Percentiles rank a stretch among this genome's conserved stretches.
Evolutionary conservation across 1,140 invertebrate species (phyloP).

Genomic region (Heliothis virescens): DNA sequence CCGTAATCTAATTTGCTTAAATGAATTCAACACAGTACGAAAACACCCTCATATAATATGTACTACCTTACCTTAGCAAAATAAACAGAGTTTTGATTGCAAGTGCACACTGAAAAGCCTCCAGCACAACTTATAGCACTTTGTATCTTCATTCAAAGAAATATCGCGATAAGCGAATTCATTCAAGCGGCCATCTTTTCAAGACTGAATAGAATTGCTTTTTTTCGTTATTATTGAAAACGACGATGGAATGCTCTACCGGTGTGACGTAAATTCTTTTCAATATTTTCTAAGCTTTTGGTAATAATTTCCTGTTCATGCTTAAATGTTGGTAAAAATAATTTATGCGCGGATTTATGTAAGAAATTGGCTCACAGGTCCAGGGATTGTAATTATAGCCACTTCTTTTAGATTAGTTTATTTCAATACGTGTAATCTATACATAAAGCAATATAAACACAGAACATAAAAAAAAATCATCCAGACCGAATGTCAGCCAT

Average conservation of each 20-base stretch:
- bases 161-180: slow-evolving; percentile 41
- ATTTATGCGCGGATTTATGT: no score
- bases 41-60: not conserved
- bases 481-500: no score
- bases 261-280: slow-evolving; percentile 13
- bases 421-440: no score
- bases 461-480: no score
- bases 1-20: not conserved
- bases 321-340: no score
- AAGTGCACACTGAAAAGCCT: slow-evolving; percentile 33
- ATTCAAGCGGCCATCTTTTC: slow-evolving; percentile 37
- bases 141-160: slow-evolving; percentile 39
- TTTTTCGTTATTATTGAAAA: slow-evolving; percentile 39
- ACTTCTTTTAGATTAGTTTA: no score
- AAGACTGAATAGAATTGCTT: slow-evolving; percentile 27
- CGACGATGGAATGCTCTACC: not conserved
- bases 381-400: no score
- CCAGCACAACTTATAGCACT: slow-evolving; percentile 30
- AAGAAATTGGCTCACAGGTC: no score
- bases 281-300: not conserved
- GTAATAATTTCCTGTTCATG: no score
- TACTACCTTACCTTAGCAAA: not conserved
- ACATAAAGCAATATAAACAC: no score
- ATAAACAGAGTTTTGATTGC: slow-evolving; percentile 31
- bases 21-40: not conserved